Evolutionary conservation across 2,888 invertebrate genomes (phyloP).

Genomic region (Charanyca ferruginea): DNA sequence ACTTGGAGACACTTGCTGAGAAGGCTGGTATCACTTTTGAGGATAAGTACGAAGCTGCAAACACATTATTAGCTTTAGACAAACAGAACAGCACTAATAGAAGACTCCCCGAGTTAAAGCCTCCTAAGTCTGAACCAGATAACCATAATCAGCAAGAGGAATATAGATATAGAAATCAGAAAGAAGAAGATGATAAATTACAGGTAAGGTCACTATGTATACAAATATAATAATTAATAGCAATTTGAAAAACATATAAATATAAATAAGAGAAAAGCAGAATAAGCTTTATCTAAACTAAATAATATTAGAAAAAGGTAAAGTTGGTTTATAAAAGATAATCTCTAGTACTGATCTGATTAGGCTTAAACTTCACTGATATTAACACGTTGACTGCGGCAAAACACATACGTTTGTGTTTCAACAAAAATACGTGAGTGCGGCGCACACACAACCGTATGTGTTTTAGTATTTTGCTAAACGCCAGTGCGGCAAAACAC

Average conservation of each 20-base stretch:
- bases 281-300: too few species aligned
- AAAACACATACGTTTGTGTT: too few species aligned
- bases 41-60: constrained; percentile 94
- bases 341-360: too few species aligned
- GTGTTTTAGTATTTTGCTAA: too few species aligned
- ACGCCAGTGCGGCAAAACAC: too few species aligned
- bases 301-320: too few species aligned
- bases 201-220: constrained; percentile 77
- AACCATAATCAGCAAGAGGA: constrained; percentile 80
- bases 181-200: constrained; percentile 88
- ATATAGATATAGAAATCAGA: constrained; percentile 84
- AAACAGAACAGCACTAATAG: constrained; percentile 90
- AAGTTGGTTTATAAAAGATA: too few species aligned
- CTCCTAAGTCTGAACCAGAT: constrained; percentile 83
- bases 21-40: constrained; percentile 94
- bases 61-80: constrained; percentile 92
- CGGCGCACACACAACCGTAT: too few species aligned
- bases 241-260: neutral
- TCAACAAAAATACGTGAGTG: too few species aligned
- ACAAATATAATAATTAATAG: neutral
- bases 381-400: too few species aligned
- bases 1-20: constrained; percentile 93
- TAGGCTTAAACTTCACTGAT: too few species aligned
- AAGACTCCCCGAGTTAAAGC: constrained; percentile 83
- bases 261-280: too few species aligned